These are phyloP conservation scores for Tiphia femorata DNA, from an alignment of 2,888 invertebrate species.

Conservation along the genomic window DNA sequence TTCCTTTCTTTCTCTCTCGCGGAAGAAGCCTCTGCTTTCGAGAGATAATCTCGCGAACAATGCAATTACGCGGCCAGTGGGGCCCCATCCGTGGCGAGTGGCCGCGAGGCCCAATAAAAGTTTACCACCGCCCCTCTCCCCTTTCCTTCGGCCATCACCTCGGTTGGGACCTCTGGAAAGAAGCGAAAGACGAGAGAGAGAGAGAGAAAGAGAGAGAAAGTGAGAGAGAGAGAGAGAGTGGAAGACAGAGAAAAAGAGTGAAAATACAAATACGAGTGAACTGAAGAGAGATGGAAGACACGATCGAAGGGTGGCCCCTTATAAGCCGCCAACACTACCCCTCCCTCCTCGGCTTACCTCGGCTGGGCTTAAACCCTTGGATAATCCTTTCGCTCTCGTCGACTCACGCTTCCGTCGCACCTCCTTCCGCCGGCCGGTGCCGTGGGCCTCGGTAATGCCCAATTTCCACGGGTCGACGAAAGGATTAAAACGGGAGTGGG, in stretches of 20 bases:
- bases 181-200: slow-evolving; percentile 14
- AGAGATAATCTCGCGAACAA: slow-evolving; percentile 29
- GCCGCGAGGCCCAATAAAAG: slow-evolving; percentile 40
- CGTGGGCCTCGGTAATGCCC: too few relatives aligned
- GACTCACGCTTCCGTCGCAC: slow-evolving; percentile 16
- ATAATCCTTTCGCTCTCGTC: slow-evolving; percentile 34
- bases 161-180: too few relatives aligned
- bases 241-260: too few relatives aligned
- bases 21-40: neutral
- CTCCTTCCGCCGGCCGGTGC: neutral
- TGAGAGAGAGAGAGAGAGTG: neutral
- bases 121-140: slow-evolving; percentile 16
- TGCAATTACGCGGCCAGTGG: slow-evolving; percentile 34
- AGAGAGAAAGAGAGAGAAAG: slow-evolving; percentile 21
- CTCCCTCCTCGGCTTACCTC: slow-evolving; percentile 14
- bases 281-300: neutral
- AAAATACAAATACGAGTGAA: too few relatives aligned
- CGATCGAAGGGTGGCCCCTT: neutral
- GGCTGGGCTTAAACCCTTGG: slow-evolving; percentile 30
- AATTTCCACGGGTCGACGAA: neutral
- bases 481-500: neutral
- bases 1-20: neutral
- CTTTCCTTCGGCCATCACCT: too few relatives aligned
- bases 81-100: neutral
- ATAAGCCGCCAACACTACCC: neutral